Conservation (phyloP, 2,888 invertebrate genomes). For the Pandemis heparana region DNA sequence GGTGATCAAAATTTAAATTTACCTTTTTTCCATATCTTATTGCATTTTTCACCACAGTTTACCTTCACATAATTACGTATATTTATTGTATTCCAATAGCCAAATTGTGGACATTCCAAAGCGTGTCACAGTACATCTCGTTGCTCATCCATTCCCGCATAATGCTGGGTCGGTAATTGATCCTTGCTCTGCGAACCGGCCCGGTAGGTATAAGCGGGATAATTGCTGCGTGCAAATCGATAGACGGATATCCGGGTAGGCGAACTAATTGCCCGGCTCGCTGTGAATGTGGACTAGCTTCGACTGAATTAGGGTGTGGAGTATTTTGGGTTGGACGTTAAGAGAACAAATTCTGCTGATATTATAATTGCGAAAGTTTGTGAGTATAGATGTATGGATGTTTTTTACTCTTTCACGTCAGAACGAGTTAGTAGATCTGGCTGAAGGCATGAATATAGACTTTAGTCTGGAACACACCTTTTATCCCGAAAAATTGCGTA, state of each 20-base stretch:
- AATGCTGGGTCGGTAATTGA: slow-evolving; percentile 48
- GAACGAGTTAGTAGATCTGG: no score
- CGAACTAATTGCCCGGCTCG: slow-evolving; percentile 67
- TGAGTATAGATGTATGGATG: not conserved
- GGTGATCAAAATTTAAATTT: no score
- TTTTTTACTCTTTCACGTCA: no score
- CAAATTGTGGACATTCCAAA: slow-evolving; percentile 15
- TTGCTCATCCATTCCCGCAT: slow-evolving; percentile 35
- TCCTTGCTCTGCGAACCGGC: slow-evolving; percentile 48
- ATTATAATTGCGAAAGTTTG: not conserved
- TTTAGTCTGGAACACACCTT: no score
- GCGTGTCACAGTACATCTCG: slow-evolving; percentile 30
- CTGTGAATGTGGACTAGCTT: slow-evolving; percentile 48
- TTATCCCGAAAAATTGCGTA: no score
- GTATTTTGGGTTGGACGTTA: not conserved
- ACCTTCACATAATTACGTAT: not conserved
- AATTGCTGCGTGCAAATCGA: slow-evolving; percentile 71
- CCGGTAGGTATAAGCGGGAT: slow-evolving; percentile 57
- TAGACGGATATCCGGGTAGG: slow-evolving; percentile 71
- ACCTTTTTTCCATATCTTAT: no score
- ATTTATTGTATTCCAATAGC: slow-evolving; percentile 1
- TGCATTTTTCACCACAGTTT: no score
- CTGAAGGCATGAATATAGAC: no score
- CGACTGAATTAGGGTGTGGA: slow-evolving; percentile 50
- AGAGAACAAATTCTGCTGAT: not conserved